Conservation (phyloP, 2,888 invertebrate genomes). For the Lasius fuliginosus region DNA sequence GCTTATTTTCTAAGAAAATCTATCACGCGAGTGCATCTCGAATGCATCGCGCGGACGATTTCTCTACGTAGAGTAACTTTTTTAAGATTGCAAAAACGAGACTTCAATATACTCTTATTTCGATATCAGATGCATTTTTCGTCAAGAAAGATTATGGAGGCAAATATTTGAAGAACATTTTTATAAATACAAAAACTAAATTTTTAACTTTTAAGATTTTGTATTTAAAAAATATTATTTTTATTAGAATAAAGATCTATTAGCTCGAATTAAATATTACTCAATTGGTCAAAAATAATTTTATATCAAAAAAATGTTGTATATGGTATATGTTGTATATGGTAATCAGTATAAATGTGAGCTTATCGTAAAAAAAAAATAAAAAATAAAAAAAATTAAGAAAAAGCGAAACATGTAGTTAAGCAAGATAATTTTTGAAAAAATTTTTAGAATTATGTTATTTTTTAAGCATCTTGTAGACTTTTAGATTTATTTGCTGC, state of each 20-base stretch:
- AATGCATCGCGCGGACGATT: constrained; percentile 6
- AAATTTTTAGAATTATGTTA: neutral
- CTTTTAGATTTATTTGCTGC: neutral
- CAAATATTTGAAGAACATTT: neutral
- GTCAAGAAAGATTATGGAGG: neutral
- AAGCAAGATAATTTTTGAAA: neutral
- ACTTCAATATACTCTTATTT: neutral
- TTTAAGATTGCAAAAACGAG: neutral
- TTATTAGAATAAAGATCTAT: neutral
- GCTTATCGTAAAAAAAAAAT: neutral
- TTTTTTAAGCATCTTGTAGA: neutral
- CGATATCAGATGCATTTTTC: neutral
- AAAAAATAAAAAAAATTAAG: neutral
- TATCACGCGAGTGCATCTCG: neutral
- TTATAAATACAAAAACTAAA: neutral
- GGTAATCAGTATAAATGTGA: neutral
- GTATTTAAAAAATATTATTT: neutral
- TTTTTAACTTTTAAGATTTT: neutral
- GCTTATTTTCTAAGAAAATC: constrained; percentile 27
- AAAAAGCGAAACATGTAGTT: neutral
- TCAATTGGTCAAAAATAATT: neutral
- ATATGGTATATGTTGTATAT: too few relatives aligned
- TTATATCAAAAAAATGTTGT: neutral
- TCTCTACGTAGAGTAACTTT: neutral
- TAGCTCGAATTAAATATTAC: neutral